A percentile compares a stretch with the other conserved stretches of the same genome.
phyloP scores from a whole-genome alignment of 2,888 invertebrate species.

The Endomychus coccineus region DNA sequence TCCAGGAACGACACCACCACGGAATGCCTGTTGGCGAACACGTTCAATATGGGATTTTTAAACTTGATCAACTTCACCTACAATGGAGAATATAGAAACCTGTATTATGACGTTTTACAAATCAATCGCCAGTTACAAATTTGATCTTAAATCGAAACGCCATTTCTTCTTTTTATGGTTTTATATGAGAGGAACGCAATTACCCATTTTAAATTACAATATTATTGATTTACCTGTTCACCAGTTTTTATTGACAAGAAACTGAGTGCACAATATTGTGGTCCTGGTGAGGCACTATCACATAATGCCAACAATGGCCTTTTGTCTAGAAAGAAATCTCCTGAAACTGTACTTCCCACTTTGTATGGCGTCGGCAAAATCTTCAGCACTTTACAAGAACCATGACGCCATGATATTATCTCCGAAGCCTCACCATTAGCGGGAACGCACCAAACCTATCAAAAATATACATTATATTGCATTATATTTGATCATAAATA shows the following conservation, averaged over 20 bases:
- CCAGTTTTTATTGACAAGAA: slow-evolving; percentile 80
- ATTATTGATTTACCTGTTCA: slow-evolving; percentile 52
- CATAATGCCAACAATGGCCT: slow-evolving; percentile 87
- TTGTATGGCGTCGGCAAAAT: slow-evolving; percentile 70
- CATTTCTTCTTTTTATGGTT: too few species aligned
- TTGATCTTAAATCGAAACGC: too few species aligned
- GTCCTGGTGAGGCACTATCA: slow-evolving; percentile 73
- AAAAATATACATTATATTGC: too few species aligned
- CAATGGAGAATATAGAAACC: too few species aligned
- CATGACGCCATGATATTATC: slow-evolving; percentile 90
- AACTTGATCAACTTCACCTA: slow-evolving; percentile 86
- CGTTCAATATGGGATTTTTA: slow-evolving; percentile 81
- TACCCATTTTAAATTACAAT: too few species aligned
- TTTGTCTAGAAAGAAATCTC: slow-evolving; percentile 69
- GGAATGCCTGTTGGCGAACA: slow-evolving; percentile 81
- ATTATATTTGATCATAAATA: too few species aligned
- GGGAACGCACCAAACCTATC: slow-evolving; percentile 75
- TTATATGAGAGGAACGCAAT: too few species aligned
- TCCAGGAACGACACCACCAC: slow-evolving; percentile 84
- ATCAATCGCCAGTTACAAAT: too few species aligned
- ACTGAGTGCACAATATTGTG: slow-evolving; percentile 71
- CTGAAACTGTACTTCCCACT: slow-evolving; percentile 41
- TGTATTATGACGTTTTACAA: too few species aligned
- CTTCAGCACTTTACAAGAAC: slow-evolving; percentile 73
- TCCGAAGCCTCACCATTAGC: slow-evolving; percentile 91